Conservation (phyloP, 1,140 invertebrate species). For the Lethrus apterus region DNA sequence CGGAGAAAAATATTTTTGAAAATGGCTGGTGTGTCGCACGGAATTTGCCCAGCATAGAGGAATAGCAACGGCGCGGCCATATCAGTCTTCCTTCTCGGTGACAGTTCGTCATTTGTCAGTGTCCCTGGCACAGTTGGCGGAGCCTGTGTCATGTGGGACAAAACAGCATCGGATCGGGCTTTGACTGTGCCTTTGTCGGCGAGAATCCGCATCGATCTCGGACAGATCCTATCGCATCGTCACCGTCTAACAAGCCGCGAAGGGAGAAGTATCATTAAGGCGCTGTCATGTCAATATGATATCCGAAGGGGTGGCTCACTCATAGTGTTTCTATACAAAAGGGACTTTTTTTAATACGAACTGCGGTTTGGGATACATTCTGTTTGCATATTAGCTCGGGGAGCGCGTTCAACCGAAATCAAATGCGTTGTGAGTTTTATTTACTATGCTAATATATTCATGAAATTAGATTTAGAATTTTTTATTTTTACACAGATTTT, state of each 20-base stretch:
- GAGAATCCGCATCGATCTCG: constrained; percentile 2
- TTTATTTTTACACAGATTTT: constrained; percentile 6
- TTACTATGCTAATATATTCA: constrained; percentile 34
- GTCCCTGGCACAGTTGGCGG: constrained; percentile 40
- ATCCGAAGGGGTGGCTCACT: constrained; percentile 34
- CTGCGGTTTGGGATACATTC: constrained; percentile 30
- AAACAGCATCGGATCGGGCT: constrained; percentile 38
- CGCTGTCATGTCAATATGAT: constrained; percentile 42
- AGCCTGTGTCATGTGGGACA: constrained; percentile 41
- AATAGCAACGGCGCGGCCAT: constrained; percentile 39
- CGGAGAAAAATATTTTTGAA: constrained; percentile 38
- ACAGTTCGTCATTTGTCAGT: constrained; percentile 44
- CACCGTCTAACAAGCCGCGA: constrained; percentile 32
- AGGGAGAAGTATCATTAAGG: constrained; percentile 39
- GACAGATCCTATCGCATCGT: constrained; percentile 13
- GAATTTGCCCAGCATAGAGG: constrained; percentile 34
- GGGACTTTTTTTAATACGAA: constrained; percentile 39
- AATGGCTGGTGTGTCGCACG: constrained; percentile 37
- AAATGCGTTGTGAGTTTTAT: constrained; percentile 30
- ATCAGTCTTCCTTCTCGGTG: constrained; percentile 43
- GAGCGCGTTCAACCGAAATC: constrained; percentile 30
- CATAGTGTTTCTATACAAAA: constrained; percentile 33
- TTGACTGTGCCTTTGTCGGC: constrained; percentile 29
- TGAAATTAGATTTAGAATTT: constrained; percentile 33
- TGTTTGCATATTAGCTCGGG: constrained; percentile 34